phyloP scores from a whole-genome alignment of 35 echinoderm and acorn worm genomes.

The Ptychodera flava region DNA sequence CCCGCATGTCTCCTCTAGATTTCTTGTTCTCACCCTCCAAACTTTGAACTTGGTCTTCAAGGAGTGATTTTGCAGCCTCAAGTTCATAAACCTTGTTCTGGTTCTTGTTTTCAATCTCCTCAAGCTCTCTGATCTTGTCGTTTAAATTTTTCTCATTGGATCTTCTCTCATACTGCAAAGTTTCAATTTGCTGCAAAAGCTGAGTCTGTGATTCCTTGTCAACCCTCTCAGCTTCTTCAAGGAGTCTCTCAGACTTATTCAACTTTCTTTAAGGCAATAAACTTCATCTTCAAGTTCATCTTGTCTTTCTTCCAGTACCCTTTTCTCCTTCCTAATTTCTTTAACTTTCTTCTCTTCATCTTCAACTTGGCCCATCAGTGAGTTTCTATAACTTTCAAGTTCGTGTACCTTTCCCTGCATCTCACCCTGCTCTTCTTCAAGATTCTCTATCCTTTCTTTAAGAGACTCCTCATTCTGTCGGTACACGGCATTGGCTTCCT shows the following conservation, averaged over 20 bases:
- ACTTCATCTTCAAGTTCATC: background rate
- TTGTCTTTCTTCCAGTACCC: background rate
- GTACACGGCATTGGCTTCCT: background rate
- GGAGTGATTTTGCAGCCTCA: background rate
- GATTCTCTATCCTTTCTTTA: background rate
- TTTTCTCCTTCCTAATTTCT: background rate
- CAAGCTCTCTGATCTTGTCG: background rate
- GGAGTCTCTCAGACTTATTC: background rate
- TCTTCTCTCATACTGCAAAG: background rate
- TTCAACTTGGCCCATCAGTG: background rate
- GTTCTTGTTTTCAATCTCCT: slow-evolving; percentile 11
- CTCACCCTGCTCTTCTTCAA: background rate
- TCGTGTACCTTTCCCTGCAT: background rate
- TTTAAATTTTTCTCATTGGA: background rate
- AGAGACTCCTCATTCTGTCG: background rate
- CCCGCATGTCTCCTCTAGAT: no score
- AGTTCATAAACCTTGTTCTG: slow-evolving; percentile 23
- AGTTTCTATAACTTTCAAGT: background rate
- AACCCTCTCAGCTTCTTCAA: background rate
- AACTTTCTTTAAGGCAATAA: background rate
- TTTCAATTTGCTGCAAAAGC: background rate
- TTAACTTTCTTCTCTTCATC: background rate
- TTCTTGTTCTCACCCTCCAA: background rate
- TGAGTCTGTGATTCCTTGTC: background rate
- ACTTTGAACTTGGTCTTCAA: background rate